phyloP scores from a whole-genome alignment of 2,888 invertebrate genomes.

The Aquatica leii region DNA sequence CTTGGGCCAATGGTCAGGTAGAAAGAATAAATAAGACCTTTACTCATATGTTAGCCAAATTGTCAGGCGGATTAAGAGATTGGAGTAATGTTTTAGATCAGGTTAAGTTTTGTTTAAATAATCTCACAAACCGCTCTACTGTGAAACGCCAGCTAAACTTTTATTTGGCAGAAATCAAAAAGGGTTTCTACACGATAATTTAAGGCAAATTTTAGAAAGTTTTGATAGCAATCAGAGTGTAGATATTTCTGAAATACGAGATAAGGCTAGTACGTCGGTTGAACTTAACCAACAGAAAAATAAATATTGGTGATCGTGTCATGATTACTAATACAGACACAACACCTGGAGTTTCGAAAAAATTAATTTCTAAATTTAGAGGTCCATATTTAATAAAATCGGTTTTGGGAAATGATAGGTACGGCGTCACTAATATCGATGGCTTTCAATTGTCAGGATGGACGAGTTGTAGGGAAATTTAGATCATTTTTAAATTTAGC shows the following conservation, averaged over 20 bases:
- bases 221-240: too few species aligned
- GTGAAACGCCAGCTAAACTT: constrained; percentile 45
- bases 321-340: too few species aligned
- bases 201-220: not conserved
- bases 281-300: too few species aligned
- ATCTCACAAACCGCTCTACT: constrained; percentile 44
- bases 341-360: constrained; percentile 5
- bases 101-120: constrained; percentile 41
- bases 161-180: too few species aligned
- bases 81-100: constrained; percentile 40
- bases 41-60: constrained; percentile 46
- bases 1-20: too few species aligned
- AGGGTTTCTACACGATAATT: not conserved
- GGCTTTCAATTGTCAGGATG: too few species aligned
- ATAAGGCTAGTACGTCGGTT: not conserved
- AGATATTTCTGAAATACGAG: too few species aligned
- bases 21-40: constrained; percentile 40
- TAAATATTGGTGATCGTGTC: not conserved
- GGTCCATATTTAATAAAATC: too few species aligned
- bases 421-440: not conserved
- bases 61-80: too few species aligned
- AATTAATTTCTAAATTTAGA: too few species aligned
- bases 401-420: constrained; percentile 11
- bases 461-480: too few species aligned
- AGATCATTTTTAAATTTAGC: too few species aligned